phyloP scores from a whole-genome alignment of 2,797 vertebrate species.

The Myiotriccus ornatus region DNA sequence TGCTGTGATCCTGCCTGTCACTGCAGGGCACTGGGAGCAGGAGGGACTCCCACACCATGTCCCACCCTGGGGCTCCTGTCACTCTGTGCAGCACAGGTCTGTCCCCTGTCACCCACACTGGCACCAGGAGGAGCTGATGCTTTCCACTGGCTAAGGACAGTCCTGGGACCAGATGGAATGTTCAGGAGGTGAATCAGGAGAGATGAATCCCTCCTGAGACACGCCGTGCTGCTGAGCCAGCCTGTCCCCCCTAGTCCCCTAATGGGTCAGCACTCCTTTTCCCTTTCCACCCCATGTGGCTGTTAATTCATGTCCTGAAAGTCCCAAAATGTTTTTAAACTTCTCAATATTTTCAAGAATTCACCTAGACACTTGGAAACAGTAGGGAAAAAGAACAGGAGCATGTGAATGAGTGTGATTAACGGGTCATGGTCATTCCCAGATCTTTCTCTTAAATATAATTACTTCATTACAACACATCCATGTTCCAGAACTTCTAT shows the following conservation, averaged over 20 bases:
- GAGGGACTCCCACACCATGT: background rate
- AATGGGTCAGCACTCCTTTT: background rate
- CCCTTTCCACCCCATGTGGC: background rate
- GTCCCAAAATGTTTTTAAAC: background rate
- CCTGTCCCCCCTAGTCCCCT: background rate
- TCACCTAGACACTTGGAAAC: background rate
- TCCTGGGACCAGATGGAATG: background rate
- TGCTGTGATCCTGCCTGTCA: fast-evolving
- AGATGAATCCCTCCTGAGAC: background rate
- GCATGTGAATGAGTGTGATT: background rate
- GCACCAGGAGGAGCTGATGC: background rate
- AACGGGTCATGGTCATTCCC: background rate
- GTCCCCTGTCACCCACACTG: background rate
- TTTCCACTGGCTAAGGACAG: background rate
- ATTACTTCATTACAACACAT: slow-evolving; percentile 7
- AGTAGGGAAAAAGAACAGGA: background rate
- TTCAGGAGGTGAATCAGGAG: background rate
- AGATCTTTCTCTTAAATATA: slow-evolving; percentile 25
- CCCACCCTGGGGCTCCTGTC: fast-evolving
- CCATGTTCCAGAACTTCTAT: slow-evolving; percentile 4
- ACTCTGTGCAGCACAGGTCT: background rate
- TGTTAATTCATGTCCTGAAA: background rate
- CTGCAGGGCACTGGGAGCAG: background rate
- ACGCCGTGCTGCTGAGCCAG: background rate
- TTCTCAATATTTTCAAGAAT: background rate